phyloP scores from a whole-genome alignment of 2,888 invertebrate species.

The Adineta ricciae region DNA sequence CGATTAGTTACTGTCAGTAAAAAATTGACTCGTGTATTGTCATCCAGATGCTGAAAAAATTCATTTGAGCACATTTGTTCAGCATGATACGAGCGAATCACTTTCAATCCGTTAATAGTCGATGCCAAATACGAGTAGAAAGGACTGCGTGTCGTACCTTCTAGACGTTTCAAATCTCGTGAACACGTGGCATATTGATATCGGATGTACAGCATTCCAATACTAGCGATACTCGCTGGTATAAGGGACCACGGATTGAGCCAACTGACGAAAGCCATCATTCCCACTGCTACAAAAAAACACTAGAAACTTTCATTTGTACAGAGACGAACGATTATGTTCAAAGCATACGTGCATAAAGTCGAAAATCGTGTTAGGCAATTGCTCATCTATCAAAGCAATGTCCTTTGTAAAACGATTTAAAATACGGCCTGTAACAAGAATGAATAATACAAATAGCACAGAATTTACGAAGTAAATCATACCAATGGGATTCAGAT shows the following conservation, averaged over 20 bases:
- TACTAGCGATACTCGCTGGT: background rate
- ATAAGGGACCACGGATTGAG: background rate
- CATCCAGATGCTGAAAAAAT: slow-evolving; percentile 54
- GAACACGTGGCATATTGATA: background rate
- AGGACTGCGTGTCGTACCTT: background rate
- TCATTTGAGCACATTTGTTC: slow-evolving; percentile 43
- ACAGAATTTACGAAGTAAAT: background rate
- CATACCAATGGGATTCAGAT: background rate
- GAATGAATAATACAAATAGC: too few species aligned
- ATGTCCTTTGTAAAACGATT: slow-evolving; percentile 12
- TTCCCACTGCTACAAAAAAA: background rate
- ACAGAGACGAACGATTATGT: too few species aligned
- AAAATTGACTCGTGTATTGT: slow-evolving; percentile 81
- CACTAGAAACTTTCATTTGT: background rate
- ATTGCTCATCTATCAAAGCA: background rate
- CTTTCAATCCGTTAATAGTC: background rate
- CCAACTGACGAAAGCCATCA: background rate
- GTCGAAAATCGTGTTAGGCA: background rate
- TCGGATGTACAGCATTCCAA: slow-evolving; percentile 28
- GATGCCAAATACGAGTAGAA: background rate
- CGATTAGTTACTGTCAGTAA: slow-evolving; percentile 76
- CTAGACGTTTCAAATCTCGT: background rate
- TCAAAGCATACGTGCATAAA: too few species aligned
- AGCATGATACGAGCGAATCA: background rate
- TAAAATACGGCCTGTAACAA: background rate